Percentiles rank a stretch among this genome's conserved stretches.
phyloP scores from a whole-genome alignment of 2,797 vertebrate genomes.

The Clarias fuscus region DNA sequence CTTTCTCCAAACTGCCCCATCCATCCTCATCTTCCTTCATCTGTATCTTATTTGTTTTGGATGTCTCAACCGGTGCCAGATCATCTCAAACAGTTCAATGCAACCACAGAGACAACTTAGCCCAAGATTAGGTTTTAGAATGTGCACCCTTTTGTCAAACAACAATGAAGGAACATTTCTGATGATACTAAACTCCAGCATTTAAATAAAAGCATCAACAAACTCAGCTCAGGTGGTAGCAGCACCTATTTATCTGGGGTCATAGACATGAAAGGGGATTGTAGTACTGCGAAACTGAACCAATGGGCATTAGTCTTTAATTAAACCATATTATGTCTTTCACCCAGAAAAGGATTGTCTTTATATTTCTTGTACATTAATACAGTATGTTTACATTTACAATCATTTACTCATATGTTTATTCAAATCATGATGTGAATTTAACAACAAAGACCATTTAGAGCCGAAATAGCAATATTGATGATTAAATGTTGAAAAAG shows the following conservation, averaged over 20 bases:
- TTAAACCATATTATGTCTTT: neutral
- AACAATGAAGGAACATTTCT: constrained; percentile 34
- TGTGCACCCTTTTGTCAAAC: constrained; percentile 36
- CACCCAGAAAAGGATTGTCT: neutral
- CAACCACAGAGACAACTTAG: constrained; percentile 22
- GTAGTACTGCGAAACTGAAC: neutral
- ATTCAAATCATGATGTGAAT: neutral
- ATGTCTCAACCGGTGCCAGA: neutral
- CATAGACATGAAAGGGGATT: neutral
- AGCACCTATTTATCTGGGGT: neutral
- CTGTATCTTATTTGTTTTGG: neutral
- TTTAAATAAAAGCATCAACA: neutral
- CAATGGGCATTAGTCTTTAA: no score
- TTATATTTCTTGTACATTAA: neutral
- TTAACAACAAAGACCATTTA: neutral
- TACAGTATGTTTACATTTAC: neutral
- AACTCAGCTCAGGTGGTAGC: neutral
- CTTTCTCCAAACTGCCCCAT: neutral
- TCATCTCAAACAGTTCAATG: constrained; percentile 26
- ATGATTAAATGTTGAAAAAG: neutral
- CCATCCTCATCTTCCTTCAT: neutral
- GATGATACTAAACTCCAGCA: constrained; percentile 10
- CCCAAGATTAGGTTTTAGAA: constrained; percentile 15
- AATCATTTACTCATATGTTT: neutral
- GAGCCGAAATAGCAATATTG: neutral